These are phyloP conservation scores for Pseudopipra pipra DNA, from an alignment of 2,113 vertebrate species.

Conservation along the genomic window DNA sequence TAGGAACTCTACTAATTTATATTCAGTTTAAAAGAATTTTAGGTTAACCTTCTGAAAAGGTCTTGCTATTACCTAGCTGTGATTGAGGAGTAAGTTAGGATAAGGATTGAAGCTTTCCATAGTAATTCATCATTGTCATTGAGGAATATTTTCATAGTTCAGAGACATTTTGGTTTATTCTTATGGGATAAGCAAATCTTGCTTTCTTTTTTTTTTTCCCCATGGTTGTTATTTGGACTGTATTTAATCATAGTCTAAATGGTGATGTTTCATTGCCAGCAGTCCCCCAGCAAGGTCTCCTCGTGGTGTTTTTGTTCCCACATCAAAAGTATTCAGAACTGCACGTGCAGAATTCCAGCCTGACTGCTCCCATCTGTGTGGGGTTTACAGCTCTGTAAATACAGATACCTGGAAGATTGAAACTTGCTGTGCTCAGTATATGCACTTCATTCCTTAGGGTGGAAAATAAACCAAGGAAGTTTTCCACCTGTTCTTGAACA, in stretches of 20 bases:
- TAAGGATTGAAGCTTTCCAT: neutral
- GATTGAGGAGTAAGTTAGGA: neutral
- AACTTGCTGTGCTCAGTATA: neutral
- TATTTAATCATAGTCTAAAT: neutral
- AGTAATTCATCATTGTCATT: neutral
- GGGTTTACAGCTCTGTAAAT: neutral
- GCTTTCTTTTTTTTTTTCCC: neutral
- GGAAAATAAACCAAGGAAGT: neutral
- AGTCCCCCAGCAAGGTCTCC: neutral
- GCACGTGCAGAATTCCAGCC: neutral
- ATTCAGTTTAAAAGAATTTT: neutral
- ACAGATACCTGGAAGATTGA: neutral
- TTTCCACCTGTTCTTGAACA: neutral
- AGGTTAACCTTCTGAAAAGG: neutral
- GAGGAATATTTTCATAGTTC: neutral
- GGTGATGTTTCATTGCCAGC: neutral
- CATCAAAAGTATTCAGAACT: neutral
- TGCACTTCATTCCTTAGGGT: neutral
- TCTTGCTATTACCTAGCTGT: neutral
- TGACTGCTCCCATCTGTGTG: neutral
- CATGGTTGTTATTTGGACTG: neutral
- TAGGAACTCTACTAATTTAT: neutral
- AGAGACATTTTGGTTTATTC: neutral
- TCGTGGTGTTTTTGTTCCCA: neutral
- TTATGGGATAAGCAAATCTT: neutral